Evolutionary conservation across 2,113 vertebrate genomes (phyloP), one percentile per base, ranked within the genome.

Genomic region (Pao palembangensis): DNA sequence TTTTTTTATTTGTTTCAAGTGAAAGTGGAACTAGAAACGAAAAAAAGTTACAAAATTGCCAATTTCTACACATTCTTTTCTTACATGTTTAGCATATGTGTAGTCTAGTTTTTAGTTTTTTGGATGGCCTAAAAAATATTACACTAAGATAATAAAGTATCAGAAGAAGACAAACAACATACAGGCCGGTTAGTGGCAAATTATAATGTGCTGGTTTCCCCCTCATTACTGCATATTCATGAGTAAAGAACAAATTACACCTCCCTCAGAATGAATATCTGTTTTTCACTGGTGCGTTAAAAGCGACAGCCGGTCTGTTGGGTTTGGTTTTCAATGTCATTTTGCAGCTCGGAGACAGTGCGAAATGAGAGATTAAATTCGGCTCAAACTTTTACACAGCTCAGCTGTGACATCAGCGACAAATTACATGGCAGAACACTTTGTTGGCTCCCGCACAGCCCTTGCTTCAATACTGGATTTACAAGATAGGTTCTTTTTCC

Each of bases 141-240:
- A 38, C 11, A 38, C 34, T 11, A 38, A 38, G 34, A 38, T 12
- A 38, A 38, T 38, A 38, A 38, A 38, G 34, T 12, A 38, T 3
- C 10, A 38, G 10, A 38, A 38, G 34, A 38, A 38, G 34, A 12
- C 8, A 38, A 38, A 38, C 34, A 38, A 3, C 34, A 11, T 38
- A 12, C 34, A 38, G 34, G 34, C 10, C 3, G 2, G 43, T 44
- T 12, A 16, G 46, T n/a, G 14, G 16, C 46, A 48, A 48, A 18
- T 16, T 18, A 19, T 48, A 48, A 48, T 5, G 46, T 48, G 17
- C 46, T 48, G 46, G 7, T n/a, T 48, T 38, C 10, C 6, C 34
- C 34, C 34, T 38, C 11, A 12, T 38, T 17, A 18, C 28, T 44
- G 54, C 23, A 19, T 65, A 51, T 57, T 65, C 63, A 57, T 44